Base-by-base conservation (phyloP, 2,113 vertebrate genomes). In the Sitta europaea region DNA sequence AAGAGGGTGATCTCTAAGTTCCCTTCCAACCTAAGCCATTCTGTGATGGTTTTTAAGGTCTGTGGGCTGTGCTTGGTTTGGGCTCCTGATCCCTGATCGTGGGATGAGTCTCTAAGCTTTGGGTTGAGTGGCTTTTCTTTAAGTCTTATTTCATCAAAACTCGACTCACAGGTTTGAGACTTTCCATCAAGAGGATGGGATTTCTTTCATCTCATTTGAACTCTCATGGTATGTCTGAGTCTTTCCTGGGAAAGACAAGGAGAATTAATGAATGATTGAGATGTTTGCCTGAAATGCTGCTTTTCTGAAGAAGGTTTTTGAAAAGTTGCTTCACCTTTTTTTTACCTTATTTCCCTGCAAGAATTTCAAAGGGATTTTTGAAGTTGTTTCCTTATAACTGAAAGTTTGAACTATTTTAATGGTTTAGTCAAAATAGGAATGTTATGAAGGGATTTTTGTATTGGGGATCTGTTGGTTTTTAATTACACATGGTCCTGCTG, bases 81-180 rank as follows among this genome's bases (percentile, higher is more conserved):
- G 73, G 55, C 42, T 86, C 51, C 68, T 80, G 68, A 67, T 51
- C 63, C n/a, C n/a, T n/a, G n/a, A n/a, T n/a, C n/a, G n/a, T 78
- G 15, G 48, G 43, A 48, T 74, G 50, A 93, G 33, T 58, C 92
- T 87, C 74, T 67, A 53, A 89, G 80, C 61, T 89, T 75, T 68
- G 61, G 20, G 29, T 89, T 91, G 50, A 87, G 73, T 78, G 92
- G 70, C 61, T 84, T 95, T 89, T 82, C n/a, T 87, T 81, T 91
- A 85, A 90, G 50, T 74, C 43, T 87, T 29, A 55, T 61, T 91
- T 81, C 27, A n/a, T 78, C n/a, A 79, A 78, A 92, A 85, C 48
- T 78, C 2, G 1, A 57, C n/a, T 91, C 0, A 0, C 29, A 35
- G 36, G 66, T 91, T 89, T 87, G 65, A 68, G 80, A 22, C 36